Percentiles rank a stretch among this genome's conserved stretches.
Evolutionary conservation across 2,797 vertebrate genomes (phyloP).

Genomic region (Pseudochaenichthys georgianus): DNA sequence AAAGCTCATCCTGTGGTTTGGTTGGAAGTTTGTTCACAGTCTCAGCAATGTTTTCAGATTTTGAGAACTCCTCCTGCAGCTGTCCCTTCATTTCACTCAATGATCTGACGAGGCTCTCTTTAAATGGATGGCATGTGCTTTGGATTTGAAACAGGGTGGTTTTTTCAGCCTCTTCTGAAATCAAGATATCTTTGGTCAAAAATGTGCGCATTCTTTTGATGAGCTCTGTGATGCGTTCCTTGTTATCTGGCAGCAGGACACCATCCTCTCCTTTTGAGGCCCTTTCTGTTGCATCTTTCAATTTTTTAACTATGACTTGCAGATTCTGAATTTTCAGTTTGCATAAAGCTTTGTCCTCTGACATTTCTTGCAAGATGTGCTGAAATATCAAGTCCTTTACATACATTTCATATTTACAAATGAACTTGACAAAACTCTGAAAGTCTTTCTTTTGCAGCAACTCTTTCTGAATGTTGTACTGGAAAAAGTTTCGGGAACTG

Average conservation of each 20-base stretch:
- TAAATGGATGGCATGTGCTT: constrained; percentile 46
- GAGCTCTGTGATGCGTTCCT: constrained; percentile 44
- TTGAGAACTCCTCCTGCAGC: constrained; percentile 36
- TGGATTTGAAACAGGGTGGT: constrained; percentile 60
- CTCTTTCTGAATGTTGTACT: constrained; percentile 62
- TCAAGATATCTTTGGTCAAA: constrained; percentile 56
- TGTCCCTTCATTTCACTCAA: constrained; percentile 30
- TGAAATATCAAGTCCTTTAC: no score
- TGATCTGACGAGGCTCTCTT: neutral
- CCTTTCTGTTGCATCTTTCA: constrained; percentile 24
- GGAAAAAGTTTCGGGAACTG: constrained; percentile 64
- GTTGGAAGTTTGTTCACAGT: constrained; percentile 47
- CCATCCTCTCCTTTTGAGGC: constrained; percentile 8
- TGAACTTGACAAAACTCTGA: constrained; percentile 53
- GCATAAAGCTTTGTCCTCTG: no score
- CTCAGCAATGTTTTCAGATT: constrained; percentile 1
- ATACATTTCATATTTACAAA: constrained; percentile 38
- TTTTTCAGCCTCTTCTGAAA: constrained; percentile 49
- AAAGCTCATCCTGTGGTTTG: constrained; percentile 68
- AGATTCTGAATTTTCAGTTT: no score
- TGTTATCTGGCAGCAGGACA: constrained; percentile 26
- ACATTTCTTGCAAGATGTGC: no score
- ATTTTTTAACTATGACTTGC: constrained; percentile 12
- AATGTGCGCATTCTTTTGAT: constrained; percentile 45
- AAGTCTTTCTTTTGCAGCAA: constrained; percentile 4